These are phyloP conservation scores for Ptilodon capucinus DNA, from an alignment of 2,888 invertebrate species.

Conservation along the genomic window DNA sequence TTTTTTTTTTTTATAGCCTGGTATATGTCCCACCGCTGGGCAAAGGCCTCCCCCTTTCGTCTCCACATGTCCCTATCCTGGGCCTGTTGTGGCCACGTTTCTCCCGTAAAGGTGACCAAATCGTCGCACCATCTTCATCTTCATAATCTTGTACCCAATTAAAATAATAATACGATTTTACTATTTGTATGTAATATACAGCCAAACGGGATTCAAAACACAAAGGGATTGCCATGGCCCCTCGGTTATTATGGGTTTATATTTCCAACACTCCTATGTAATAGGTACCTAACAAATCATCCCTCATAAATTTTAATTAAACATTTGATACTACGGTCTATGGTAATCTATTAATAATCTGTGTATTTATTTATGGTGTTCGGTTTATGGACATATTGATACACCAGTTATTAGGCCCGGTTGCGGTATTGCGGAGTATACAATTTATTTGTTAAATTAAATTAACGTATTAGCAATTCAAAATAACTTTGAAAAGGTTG, in stretches of 20 bases:
- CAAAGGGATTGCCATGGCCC: slow-evolving; percentile 54
- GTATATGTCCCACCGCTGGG: too few species aligned
- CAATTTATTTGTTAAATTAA: too few species aligned
- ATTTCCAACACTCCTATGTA: slow-evolving; percentile 52
- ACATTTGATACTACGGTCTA: slow-evolving; percentile 56
- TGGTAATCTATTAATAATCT: slow-evolving; percentile 47
- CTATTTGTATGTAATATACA: slow-evolving; percentile 32
- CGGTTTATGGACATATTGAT: slow-evolving; percentile 20
- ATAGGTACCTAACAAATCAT: slow-evolving; percentile 50
- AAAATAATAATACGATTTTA: slow-evolving; percentile 21
- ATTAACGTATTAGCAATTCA: too few species aligned
- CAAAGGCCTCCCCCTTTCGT: too few species aligned
- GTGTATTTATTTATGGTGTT: slow-evolving; percentile 33
- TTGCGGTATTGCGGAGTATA: too few species aligned
- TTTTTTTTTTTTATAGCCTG: too few species aligned
- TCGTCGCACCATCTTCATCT: too few species aligned
- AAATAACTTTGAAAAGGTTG: background rate
- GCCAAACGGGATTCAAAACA: slow-evolving; percentile 37
- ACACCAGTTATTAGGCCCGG: background rate
- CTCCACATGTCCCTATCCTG: too few species aligned
- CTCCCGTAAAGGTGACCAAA: too few species aligned
- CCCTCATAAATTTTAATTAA: slow-evolving; percentile 71
- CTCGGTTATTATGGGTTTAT: slow-evolving; percentile 53
- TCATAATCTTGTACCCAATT: slow-evolving; percentile 16
- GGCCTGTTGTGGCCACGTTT: too few species aligned